Base-by-base conservation (phyloP, 2,888 invertebrate species). In the Leptinotarsa rubiginosa region DNA sequence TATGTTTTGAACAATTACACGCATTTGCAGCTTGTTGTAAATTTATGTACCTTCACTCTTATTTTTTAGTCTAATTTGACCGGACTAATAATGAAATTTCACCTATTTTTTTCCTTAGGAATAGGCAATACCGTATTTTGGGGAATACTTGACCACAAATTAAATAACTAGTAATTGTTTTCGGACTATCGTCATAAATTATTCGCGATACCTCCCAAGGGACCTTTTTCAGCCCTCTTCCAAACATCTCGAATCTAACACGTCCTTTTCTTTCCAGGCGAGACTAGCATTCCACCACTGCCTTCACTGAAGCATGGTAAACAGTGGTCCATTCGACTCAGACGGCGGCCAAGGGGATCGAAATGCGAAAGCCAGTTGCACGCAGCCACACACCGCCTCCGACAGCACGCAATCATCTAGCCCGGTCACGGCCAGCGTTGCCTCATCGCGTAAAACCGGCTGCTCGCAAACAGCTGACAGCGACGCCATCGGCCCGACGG, bases 281-380 rank as follows among this genome's bases (percentile, higher is more conserved):
- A 62, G 10, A 16, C 18, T 50, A 22, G 56, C n/a, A 52, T 47
- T 47, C 16, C 41, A 7, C 22, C 47, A 25, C 15, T 49, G 66
- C 49, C 41, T 20, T 59, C 20, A 18, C 56, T 10, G 22, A 82
- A 82, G 77, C 74, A 87, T 87, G 87, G 87, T 87, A 82, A 87
- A 87, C 81, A 86, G 86, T 81, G 83, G 86, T 74, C 84, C 86
- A 72, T 85, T 84, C 83, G 85, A 85, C 75, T 82, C 83, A 50
- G 83, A 84, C 79, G 80, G 75, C 71, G 80, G 76, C 71, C 76
- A 73, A 70, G 78, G 74, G 79, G 84, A 86, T 84, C 83, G 83
- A 81, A 85, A 84, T 80, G 81, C 83, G 71, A 83, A 83, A 78
- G 82, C 79, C 76, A 79, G 79, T 72, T 82, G 78, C 76, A 84